A percentile compares a stretch with the other conserved stretches of the same genome.
phyloP scores from a whole-genome alignment of 2,888 invertebrate species.

The Melanostoma scalare region DNA sequence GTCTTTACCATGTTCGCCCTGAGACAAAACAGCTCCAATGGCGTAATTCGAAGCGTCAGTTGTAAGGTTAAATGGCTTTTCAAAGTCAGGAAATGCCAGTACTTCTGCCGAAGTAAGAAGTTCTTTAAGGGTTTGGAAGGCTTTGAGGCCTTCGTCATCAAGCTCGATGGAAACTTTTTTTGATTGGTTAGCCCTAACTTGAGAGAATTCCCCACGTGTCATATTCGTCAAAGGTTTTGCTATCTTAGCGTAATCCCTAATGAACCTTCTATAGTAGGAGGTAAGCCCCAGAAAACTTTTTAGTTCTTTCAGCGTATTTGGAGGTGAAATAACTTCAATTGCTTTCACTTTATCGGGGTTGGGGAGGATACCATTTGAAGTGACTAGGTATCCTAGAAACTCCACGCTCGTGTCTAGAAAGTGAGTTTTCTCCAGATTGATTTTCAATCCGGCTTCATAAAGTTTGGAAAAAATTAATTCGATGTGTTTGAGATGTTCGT shows the following conservation, averaged over 20 bases:
- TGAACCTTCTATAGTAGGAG: too few relatives aligned
- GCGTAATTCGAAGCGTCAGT: slow-evolving; percentile 39
- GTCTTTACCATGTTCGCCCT: slow-evolving; percentile 16
- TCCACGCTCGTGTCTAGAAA: background rate
- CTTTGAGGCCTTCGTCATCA: too few relatives aligned
- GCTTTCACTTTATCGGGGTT: too few relatives aligned
- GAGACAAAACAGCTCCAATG: slow-evolving; percentile 19
- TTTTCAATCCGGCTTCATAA: background rate
- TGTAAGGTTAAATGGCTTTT: slow-evolving; percentile 17
- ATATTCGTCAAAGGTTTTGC: background rate
- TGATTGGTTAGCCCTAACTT: slow-evolving; percentile 11
- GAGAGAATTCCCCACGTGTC: background rate
- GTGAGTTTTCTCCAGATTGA: background rate
- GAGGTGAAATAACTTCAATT: too few relatives aligned
- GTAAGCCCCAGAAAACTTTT: too few relatives aligned
- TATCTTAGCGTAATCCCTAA: too few relatives aligned
- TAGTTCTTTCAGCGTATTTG: too few relatives aligned
- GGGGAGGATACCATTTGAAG: background rate
- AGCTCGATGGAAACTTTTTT: slow-evolving; percentile 6
- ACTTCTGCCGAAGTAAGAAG: slow-evolving; percentile 5
- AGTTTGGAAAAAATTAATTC: background rate
- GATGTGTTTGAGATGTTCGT: background rate
- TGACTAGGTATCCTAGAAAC: slow-evolving; percentile 3
- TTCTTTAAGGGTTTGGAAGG: slow-evolving; percentile 7
- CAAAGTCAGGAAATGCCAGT: slow-evolving; percentile 24